Base-by-base conservation (phyloP, 2,797 vertebrate species). In the Takifugu rubripes region DNA sequence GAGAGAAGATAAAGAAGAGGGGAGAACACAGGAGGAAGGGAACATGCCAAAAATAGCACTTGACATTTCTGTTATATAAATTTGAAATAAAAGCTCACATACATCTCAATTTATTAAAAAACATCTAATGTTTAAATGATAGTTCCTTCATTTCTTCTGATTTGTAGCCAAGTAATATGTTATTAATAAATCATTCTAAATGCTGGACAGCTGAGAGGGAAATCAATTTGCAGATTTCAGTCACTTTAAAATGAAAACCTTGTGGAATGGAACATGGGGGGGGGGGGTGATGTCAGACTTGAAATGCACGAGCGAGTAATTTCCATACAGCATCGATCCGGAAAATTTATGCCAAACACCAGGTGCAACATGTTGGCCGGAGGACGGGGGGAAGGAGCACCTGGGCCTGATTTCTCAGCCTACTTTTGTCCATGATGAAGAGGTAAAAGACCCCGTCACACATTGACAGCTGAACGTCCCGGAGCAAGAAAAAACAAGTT, bases 321-420 rank as follows among this genome's bases (percentile, higher is more conserved):
- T 78, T 60, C 50, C 61, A 64, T 21, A 60, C 52, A n/a, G 64
- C 72, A 66, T 60, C 59, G 57, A 81, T 84, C 61, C 61, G 7
- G 67, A 77, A 78, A 84, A 79, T 84, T 82, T 84, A 84, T 82
- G 72, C 70, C 64, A 73, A 83, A 77, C 69, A 66, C 25, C 59
- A 65, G n/a, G 5, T 59, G 84, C 83, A 87, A 82, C 87, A 77
- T 72, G 60, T 78, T 75, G 62, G 75, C 83, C 59, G 64, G 48
- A 50, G 84, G 77, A 75, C 72, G 59, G 29, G 26, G 56, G 78
- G 77, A 81, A 73, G 77, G 75, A 82, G 74, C 83, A 85, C 81
- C 83, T 83, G 83, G 40, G 75, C 57, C 74, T 83, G 78, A 87
- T 84, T 87, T 81, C 86, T 84, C 79, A 73, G 66, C 52, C 57